Evolutionary conservation across 2,888 invertebrate genomes (phyloP).

Genomic region (Cephus runcator): DNA sequence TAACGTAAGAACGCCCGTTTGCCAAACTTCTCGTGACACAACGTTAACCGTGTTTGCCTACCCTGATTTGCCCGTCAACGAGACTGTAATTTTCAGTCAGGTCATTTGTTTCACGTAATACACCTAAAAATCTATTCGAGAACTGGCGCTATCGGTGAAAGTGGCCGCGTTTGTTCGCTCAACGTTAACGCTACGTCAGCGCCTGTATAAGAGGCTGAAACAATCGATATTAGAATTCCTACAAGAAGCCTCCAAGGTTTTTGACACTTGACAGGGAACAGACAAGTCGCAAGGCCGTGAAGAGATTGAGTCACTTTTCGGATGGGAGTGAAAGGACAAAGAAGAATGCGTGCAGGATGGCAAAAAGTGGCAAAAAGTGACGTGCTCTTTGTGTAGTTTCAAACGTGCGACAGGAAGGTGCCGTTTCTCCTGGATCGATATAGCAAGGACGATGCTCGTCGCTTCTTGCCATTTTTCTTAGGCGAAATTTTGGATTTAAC

Average conservation of each 20-base stretch:
- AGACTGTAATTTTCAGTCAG: neutral
- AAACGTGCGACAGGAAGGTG: neutral
- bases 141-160: slow-evolving; percentile 9
- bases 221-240: neutral
- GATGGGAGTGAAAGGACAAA: neutral
- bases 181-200: slow-evolving; percentile 7
- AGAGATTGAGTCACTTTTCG: neutral
- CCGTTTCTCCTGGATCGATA: neutral
- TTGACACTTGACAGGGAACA: neutral
- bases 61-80: neutral
- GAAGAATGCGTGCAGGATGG: neutral
- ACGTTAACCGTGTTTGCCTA: neutral
- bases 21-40: neutral
- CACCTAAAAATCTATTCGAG: slow-evolving; percentile 10
- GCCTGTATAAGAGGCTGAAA: neutral
- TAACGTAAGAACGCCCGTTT: neutral
- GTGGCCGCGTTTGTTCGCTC: slow-evolving; percentile 10
- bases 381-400: too few relatives aligned
- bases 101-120: slow-evolving; percentile 14
- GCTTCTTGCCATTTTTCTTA: neutral
- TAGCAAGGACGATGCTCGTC: neutral
- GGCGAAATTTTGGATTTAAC: neutral
- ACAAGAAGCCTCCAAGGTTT: neutral
- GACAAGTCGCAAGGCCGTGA: neutral
- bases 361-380: too few relatives aligned